Base-by-base conservation (phyloP, 2,113 vertebrate genomes). In the Neopipo cinnamomea region DNA sequence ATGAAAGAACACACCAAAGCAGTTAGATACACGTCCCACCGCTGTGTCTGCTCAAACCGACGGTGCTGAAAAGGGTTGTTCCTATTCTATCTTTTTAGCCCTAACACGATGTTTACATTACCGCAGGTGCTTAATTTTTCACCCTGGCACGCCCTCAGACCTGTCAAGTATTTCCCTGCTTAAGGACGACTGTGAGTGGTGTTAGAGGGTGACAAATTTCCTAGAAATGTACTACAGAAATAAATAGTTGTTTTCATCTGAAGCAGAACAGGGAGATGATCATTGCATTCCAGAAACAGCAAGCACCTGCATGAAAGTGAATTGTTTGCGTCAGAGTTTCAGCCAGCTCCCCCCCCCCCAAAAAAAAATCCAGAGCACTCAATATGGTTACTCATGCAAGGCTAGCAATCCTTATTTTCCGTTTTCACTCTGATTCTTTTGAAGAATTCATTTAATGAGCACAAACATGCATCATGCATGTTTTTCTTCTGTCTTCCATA, bases 1-100 rank as follows among this genome's bases (percentile, higher is more conserved):
- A 95, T 93, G 88, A 94, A 91, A 94, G 89, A 89, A 74, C 61
- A 89, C 63, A 81, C 76, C 55, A 87, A 81, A 95, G 85, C 6
- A 3, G 25, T 62, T 81, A 71, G 59, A 75, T 67, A 67, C 65
- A 52, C 1, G 6, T 84, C 81, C 68, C 65, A 78, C 91, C 1
- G 0, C 72, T 89, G 53, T 61, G 52, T 62, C 73, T 90, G 56
- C 73, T 93, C 50, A 63, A 62, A 71, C 55, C 2, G 2, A 39
- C 0, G 2, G 30, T 31, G 42, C 71, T 95, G 78, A 55, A 74
- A 65, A 88, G 39, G 41, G 30, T 62, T 88, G 41, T 61, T 90
- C 58, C 66, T 85, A 8, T 71, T 92, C 47, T 72, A 12, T 50
- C 42, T 76, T 85, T 90, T 55, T 78, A 85, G 66, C 31, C 39